Evolutionary conservation across 2,797 vertebrate genomes (phyloP).

Genomic region (Setipinna tenuifilis): DNA sequence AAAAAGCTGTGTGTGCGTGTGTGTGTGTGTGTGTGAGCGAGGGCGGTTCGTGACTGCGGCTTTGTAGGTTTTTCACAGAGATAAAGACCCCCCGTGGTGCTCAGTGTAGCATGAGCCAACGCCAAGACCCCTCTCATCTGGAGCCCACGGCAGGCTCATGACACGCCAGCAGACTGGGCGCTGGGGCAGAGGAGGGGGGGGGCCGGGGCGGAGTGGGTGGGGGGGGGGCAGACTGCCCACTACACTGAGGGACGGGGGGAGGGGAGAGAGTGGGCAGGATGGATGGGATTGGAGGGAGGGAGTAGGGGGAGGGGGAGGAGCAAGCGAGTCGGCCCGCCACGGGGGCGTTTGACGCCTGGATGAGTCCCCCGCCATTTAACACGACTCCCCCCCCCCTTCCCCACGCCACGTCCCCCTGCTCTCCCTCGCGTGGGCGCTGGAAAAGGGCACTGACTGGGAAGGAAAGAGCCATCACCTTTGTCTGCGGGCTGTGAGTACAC

Average conservation of each 20-base stretch:
- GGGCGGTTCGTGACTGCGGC: conserved; percentile 72
- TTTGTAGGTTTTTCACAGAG: conserved; percentile 70
- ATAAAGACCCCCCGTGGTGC: conserved; percentile 74
- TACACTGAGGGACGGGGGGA: too few relatives aligned
- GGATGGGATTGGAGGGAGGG: conserved; percentile 11
- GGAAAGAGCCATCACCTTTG: conserved; percentile 70
- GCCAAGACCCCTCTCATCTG: conserved; percentile 75
- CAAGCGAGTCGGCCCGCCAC: conserved; percentile 31
- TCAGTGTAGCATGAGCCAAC: conserved; percentile 72
- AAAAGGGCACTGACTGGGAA: conserved; percentile 65
- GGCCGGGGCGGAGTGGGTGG: not conserved
- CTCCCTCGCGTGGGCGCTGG: conserved; percentile 58
- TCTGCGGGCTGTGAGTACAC: conserved; percentile 7
- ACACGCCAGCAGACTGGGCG: conserved; percentile 52
- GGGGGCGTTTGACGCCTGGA: conserved; percentile 55
- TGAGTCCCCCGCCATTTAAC: conserved; percentile 44
- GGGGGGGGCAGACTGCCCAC: not conserved
- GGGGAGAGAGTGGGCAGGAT: not conserved
- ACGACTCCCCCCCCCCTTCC: conserved; percentile 33
- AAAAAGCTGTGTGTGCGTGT: not conserved
- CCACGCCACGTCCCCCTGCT: conserved; percentile 28
- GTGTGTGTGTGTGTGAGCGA: conserved; percentile 51
- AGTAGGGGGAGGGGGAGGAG: conserved; percentile 24
- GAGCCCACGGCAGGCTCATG: conserved; percentile 63
- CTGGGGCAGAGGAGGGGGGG: not conserved